phyloP scores from a whole-genome alignment of 2,888 invertebrate species.

The Hermodice carunculata region DNA sequence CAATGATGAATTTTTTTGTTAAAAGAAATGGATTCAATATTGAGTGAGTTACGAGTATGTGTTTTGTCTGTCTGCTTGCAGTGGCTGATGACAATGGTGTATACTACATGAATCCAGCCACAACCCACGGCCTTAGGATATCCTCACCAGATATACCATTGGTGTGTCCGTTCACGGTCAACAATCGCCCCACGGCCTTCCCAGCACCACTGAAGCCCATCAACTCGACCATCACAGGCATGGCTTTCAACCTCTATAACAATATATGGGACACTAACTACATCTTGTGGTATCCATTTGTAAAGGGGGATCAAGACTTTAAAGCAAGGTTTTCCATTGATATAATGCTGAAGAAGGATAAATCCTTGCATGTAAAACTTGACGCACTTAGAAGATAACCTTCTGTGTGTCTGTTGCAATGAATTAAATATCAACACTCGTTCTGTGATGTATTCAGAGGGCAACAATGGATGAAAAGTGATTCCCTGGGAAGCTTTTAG shows the following conservation, averaged over 20 bases:
- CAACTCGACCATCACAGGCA: slow-evolving; percentile 47
- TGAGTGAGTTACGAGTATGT: neutral
- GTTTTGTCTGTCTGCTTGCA: slow-evolving; percentile 40
- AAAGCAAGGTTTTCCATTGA: slow-evolving; percentile 50
- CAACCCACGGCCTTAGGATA: slow-evolving; percentile 3
- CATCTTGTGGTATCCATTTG: slow-evolving; percentile 63
- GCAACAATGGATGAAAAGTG: no score
- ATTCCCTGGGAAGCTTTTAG: no score
- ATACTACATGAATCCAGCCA: slow-evolving; percentile 39
- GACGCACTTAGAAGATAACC: no score
- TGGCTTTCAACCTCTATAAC: slow-evolving; percentile 62
- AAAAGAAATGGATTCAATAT: no score
- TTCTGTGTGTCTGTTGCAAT: no score
- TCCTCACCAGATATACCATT: slow-evolving; percentile 51
- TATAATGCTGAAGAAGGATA: no score
- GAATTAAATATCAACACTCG: no score
- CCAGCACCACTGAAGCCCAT: slow-evolving; percentile 57
- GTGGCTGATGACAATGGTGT: slow-evolving; percentile 49
- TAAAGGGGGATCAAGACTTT: slow-evolving; percentile 47
- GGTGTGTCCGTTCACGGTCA: slow-evolving; percentile 45
- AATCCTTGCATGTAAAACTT: no score
- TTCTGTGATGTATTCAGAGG: no score
- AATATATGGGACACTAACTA: slow-evolving; percentile 67
- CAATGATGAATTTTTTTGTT: neutral
- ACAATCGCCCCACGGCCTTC: slow-evolving; percentile 48